Base-by-base conservation (phyloP, 1,140 invertebrate species). In the Phymastichus coffea region DNA sequence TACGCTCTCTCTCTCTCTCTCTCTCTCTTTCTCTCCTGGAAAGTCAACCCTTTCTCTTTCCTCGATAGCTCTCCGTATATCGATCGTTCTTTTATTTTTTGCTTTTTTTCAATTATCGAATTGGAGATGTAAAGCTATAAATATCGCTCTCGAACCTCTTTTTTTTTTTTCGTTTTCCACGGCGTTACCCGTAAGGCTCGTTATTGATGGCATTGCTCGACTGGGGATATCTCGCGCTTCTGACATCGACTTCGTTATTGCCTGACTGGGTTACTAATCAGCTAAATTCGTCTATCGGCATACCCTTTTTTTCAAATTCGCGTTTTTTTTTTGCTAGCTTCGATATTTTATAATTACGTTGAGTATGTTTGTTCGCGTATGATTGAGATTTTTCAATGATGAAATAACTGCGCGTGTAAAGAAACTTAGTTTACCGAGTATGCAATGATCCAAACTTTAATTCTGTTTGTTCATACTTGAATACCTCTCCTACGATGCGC, bases 1-100 rank as follows among this genome's bases (percentile, higher is more conserved):
- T 77, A 77, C 75, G 73, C 68, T 74, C 40, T 71, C 76, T n/a
- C 20, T 19, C 53, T 46, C 41, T 22, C 30, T 40, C 53, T 40
- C 41, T 25, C 35, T 37, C 57, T 33, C 38, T 23, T 25, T 37
- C 8, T 38, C 43, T 33, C 8, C 12, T 37, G 48, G 20, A 23
- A 51, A 48, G n/a, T n/a, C n/a, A n/a, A n/a, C n/a, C n/a, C n/a
- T n/a, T n/a, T 38, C 28, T 26, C 41, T 48, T 38, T 25, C 20
- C 26, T 25, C 35, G 47, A 49, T 23, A 49, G 33, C 46, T 44
- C 41, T 23, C 48, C 41, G 25, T 48, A 26, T 48, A 48, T 48
- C 40, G 33, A 20, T 53, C 40, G 19, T 19, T 47, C 33, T 20
- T 17, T 43, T n/a, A n/a, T 6, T 41, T 54, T 37, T 30, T 48